phyloP scores from a whole-genome alignment of 2,888 invertebrate species.

The Labia minor region DNA sequence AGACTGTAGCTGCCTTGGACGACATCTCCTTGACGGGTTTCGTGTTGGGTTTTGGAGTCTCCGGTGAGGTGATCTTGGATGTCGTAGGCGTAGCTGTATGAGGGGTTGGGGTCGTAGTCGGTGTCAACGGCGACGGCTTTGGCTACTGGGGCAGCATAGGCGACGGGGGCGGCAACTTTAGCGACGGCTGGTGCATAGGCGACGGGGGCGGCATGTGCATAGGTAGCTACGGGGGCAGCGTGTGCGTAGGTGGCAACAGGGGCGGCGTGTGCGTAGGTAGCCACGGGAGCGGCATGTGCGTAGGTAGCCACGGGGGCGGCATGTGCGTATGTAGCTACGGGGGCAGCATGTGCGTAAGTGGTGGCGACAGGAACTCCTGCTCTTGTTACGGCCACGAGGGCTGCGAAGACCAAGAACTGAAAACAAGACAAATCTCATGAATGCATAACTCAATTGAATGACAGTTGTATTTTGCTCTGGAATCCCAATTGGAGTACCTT shows the following conservation, averaged over 20 bases:
- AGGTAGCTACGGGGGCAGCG: slow-evolving; percentile 25
- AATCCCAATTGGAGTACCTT: no score
- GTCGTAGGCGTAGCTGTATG: slow-evolving; percentile 26
- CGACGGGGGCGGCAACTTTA: slow-evolving; percentile 19
- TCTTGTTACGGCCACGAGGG: slow-evolving; percentile 21
- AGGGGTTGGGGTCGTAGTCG: slow-evolving; percentile 25
- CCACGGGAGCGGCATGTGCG: slow-evolving; percentile 27
- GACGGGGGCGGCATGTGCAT: slow-evolving; percentile 17
- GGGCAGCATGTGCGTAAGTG: slow-evolving; percentile 20
- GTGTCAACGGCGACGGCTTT: slow-evolving; percentile 17
- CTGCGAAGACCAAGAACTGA: slow-evolving; percentile 21
- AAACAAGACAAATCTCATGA: background rate
- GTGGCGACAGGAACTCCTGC: slow-evolving; percentile 30
- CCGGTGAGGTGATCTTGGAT: slow-evolving; percentile 23
- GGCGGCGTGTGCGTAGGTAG: slow-evolving; percentile 29
- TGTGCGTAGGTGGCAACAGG: slow-evolving; percentile 23
- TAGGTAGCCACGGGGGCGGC: slow-evolving; percentile 23
- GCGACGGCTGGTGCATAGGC: slow-evolving; percentile 24
- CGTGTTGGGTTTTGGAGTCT: slow-evolving; percentile 23
- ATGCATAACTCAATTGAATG: no score
- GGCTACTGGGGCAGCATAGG: slow-evolving; percentile 18
- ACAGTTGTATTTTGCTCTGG: no score
- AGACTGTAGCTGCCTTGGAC: slow-evolving; percentile 24
- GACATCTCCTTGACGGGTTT: slow-evolving; percentile 24
- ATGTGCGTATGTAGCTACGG: slow-evolving; percentile 25